Evolutionary conservation across 2,113 vertebrate genomes (phyloP).

Genomic region (Pavo muticus): DNA sequence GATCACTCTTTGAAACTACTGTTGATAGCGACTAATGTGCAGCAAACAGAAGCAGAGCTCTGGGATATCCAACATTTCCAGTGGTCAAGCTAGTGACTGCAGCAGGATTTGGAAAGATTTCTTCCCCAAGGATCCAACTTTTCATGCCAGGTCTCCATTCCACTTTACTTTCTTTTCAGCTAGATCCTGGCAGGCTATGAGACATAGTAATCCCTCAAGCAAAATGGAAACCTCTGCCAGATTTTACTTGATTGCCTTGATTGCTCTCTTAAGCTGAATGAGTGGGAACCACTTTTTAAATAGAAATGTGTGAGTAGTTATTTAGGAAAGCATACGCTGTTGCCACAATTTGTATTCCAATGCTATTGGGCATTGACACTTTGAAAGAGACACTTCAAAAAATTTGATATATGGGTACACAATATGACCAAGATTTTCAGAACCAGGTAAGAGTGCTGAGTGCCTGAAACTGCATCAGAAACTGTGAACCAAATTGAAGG

Average conservation of each 20-base stretch:
- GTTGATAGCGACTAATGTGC: not conserved
- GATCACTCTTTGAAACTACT: not conserved
- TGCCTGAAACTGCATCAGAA: not conserved
- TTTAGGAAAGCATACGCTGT: not conserved
- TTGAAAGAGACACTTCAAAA: not conserved
- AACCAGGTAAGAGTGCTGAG: not conserved
- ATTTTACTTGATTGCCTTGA: not conserved
- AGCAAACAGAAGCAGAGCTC: not conserved
- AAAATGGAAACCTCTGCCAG: not conserved
- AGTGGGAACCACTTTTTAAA: not conserved
- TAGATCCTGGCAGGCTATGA: not conserved
- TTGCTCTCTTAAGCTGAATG: not conserved
- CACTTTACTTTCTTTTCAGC: not conserved
- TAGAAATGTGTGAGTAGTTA: not conserved
- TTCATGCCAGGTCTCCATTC: not conserved
- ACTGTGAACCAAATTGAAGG: not conserved
- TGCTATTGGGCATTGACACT: not conserved
- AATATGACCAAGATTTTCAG: not conserved
- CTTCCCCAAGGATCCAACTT: not conserved
- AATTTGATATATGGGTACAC: not conserved
- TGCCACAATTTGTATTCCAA: not conserved
- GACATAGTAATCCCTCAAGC: not conserved
- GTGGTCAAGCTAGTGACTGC: not conserved
- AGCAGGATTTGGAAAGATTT: not conserved
- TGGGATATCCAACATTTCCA: not conserved